Evolutionary conservation across 1,140 invertebrate species (phyloP).

Genomic region (Drosophila novamexicana): DNA sequence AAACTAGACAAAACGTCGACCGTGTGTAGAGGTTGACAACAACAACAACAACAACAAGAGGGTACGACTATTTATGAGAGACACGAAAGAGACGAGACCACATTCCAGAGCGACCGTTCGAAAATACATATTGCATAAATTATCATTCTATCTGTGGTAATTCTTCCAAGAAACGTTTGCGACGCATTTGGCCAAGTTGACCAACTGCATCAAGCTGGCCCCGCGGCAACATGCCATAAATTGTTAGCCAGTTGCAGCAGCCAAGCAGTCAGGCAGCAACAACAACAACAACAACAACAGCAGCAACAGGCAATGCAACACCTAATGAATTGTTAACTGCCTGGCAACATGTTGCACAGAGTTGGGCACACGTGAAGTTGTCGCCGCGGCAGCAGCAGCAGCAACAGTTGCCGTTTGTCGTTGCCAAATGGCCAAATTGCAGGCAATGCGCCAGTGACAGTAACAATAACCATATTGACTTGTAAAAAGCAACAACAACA

Average conservation of each 20-base stretch:
- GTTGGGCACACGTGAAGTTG: conserved; percentile 43
- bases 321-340: conserved; percentile 78
- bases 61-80: conserved; percentile 44
- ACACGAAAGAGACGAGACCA: conserved; percentile 1
- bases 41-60: not conserved
- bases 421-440: conserved; percentile 72
- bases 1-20: conserved; percentile 26
- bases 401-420: conserved; percentile 21
- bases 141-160: conserved; percentile 47
- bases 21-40: conserved; percentile 12
- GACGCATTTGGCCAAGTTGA: conserved; percentile 67
- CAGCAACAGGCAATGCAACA: conserved; percentile 51
- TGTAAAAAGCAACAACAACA: conserved; percentile 45
- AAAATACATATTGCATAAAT: conserved; percentile 51
- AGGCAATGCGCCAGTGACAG: conserved; percentile 67
- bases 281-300: conserved; percentile 23
- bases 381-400: conserved; percentile 6
- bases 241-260: conserved; percentile 52
- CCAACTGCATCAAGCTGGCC: conserved; percentile 49
- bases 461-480: conserved; percentile 79
- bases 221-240: conserved; percentile 65
- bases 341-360: conserved; percentile 53
- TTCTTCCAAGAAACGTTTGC: conserved; percentile 66
- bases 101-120: conserved; percentile 32
- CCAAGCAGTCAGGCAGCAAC: not conserved